Conservation (phyloP, 2,797 vertebrate genomes). For the Diplodus sargus region DNA sequence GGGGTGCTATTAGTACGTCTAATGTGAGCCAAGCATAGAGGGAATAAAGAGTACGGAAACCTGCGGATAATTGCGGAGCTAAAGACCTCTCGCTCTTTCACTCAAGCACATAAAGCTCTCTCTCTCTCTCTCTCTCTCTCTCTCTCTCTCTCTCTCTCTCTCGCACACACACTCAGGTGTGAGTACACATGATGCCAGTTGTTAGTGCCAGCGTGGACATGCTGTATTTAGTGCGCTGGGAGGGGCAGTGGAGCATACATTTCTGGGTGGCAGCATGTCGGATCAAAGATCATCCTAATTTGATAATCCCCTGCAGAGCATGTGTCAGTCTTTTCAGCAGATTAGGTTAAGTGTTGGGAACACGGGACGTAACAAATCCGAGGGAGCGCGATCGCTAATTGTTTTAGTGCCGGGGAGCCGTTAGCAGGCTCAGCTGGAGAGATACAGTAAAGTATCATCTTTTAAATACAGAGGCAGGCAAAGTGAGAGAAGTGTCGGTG, state of each 20-base stretch:
- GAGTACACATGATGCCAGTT: background rate
- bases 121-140: slow-evolving; percentile 50
- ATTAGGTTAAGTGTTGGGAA: slow-evolving; percentile 52
- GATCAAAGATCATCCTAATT: slow-evolving; percentile 67
- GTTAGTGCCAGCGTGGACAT: background rate
- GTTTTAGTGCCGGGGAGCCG: slow-evolving; percentile 26
- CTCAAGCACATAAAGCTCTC: slow-evolving; percentile 27
- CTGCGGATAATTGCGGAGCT: slow-evolving; percentile 74
- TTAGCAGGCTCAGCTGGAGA: slow-evolving; percentile 20
- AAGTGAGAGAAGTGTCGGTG: slow-evolving; percentile 28
- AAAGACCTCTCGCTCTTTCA: slow-evolving; percentile 68
- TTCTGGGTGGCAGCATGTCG: slow-evolving; percentile 27
- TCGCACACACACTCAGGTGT: slow-evolving; percentile 24
- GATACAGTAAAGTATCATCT: slow-evolving; percentile 36
- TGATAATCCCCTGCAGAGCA: slow-evolving; percentile 64
- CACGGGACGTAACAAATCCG: slow-evolving; percentile 48
- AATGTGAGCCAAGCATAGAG: slow-evolving; percentile 84
- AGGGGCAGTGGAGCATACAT: slow-evolving; percentile 19
- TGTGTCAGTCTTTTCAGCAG: slow-evolving; percentile 52
- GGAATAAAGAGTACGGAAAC: slow-evolving; percentile 80
- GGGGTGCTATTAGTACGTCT: slow-evolving; percentile 78
- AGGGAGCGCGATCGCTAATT: slow-evolving; percentile 41
- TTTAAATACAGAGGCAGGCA: slow-evolving; percentile 36
- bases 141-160: slow-evolving; percentile 13
- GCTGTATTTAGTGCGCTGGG: slow-evolving; percentile 1